These are phyloP conservation scores for Cyrtonyx montezumae DNA, from an alignment of 2,113 vertebrate genomes.

Conservation along the genomic window DNA sequence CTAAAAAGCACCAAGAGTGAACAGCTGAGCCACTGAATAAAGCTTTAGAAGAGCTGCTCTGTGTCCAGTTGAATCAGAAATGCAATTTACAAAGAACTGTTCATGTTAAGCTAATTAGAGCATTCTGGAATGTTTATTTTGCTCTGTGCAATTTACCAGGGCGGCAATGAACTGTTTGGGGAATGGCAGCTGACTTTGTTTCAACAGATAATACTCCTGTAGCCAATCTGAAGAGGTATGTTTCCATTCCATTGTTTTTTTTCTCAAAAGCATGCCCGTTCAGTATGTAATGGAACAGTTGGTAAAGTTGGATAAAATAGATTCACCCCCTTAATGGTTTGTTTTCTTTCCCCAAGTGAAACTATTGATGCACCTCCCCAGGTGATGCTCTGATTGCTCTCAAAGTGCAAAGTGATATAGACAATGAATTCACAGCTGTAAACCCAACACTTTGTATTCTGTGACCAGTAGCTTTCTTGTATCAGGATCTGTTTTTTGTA, in stretches of 20 bases:
- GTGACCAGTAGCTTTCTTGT: neutral
- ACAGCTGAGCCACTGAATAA: neutral
- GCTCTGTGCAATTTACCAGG: neutral
- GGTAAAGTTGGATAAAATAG: neutral
- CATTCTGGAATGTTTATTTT: slow-evolving; percentile 9
- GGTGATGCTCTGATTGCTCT: neutral
- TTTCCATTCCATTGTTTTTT: neutral
- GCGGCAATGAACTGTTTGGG: neutral
- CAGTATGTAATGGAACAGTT: neutral
- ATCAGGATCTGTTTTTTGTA: neutral
- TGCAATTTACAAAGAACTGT: neutral
- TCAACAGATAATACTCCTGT: neutral
- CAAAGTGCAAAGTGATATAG: neutral
- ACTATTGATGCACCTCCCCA: neutral
- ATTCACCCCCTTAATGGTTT: neutral
- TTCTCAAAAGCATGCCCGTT: neutral
- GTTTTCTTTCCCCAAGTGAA: neutral
- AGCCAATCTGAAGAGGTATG: fast-evolving
- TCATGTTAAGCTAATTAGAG: slow-evolving; percentile 6
- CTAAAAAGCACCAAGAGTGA: neutral
- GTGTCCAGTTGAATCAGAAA: neutral
- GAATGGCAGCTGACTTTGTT: neutral
- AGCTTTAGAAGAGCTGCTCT: neutral
- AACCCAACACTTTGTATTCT: neutral
- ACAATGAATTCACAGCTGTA: neutral